phyloP scores from a whole-genome alignment of 2,888 invertebrate genomes.

The Cordilura impudica region DNA sequence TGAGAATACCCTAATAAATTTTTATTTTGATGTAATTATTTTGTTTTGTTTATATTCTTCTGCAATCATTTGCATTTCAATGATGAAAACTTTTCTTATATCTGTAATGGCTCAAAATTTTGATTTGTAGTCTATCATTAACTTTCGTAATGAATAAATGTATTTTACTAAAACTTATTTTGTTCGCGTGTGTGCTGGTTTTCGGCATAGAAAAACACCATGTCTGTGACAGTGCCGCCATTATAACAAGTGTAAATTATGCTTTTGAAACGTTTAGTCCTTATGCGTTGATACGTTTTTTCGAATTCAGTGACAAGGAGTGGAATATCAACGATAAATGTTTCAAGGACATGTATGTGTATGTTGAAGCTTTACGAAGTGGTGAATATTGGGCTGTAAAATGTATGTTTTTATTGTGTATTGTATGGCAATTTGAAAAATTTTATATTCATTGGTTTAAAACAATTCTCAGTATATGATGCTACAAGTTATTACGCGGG shows the following conservation, averaged over 20 bases:
- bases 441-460: no score
- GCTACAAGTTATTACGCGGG: constrained; percentile 86
- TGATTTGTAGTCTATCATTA: constrained; percentile 39
- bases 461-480: constrained; percentile 79
- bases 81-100: neutral
- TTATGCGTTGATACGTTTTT: constrained; percentile 70
- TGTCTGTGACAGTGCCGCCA: constrained; percentile 50
- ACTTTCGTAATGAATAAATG: constrained; percentile 53
- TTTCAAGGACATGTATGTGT: constrained; percentile 70
- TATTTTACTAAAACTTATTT: constrained; percentile 8
- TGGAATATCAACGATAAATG: constrained; percentile 73
- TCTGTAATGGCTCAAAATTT: neutral
- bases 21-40: constrained; percentile 22
- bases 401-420: constrained; percentile 63
- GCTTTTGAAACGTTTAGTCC: constrained; percentile 72
- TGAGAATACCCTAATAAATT: constrained; percentile 11
- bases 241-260: constrained; percentile 70
- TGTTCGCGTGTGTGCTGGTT: constrained; percentile 13
- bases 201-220: neutral
- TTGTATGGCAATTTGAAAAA: neutral
- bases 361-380: constrained; percentile 69
- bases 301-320: constrained; percentile 72
- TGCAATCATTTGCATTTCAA: constrained; percentile 10
- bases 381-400: constrained; percentile 72
- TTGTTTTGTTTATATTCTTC: constrained; percentile 4